phyloP scores from a whole-genome alignment of 1,140 invertebrate genomes.

The Triops longicaudatus region DNA sequence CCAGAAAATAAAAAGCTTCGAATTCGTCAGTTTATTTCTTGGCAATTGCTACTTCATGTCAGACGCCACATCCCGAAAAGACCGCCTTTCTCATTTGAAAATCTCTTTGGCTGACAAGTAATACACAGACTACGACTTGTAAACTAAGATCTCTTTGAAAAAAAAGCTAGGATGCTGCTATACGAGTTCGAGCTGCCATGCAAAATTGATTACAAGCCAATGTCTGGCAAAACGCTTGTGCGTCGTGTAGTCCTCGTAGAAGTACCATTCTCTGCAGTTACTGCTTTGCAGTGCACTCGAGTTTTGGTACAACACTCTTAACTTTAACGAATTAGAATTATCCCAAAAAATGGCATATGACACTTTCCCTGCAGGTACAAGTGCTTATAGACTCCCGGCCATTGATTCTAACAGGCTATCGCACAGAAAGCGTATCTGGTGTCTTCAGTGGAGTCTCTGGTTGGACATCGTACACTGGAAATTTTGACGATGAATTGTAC shows the following conservation, averaged over 20 bases:
- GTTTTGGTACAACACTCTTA: background rate
- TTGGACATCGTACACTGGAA: background rate
- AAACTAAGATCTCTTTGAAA: background rate
- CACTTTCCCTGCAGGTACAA: background rate
- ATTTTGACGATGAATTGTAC: background rate
- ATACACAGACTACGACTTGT: background rate
- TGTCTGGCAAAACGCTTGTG: background rate
- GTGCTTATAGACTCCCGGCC: background rate
- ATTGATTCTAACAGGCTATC: background rate
- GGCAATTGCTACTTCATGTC: background rate
- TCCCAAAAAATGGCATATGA: too few relatives aligned
- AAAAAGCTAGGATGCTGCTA: background rate
- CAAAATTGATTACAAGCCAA: background rate
- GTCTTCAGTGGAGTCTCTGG: background rate
- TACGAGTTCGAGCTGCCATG: background rate
- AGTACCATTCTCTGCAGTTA: background rate
- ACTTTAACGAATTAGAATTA: background rate
- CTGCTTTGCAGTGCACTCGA: background rate
- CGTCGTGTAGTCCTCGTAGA: background rate
- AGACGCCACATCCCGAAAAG: background rate
- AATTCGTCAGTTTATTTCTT: background rate
- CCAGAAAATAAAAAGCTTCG: background rate
- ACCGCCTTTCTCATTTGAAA: background rate
- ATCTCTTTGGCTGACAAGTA: background rate
- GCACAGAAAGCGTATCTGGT: background rate